A percentile compares a stretch with the other conserved stretches of the same genome.
Evolutionary conservation across 1,140 invertebrate species (phyloP).

Genomic region (Drosophila willistoni): DNA sequence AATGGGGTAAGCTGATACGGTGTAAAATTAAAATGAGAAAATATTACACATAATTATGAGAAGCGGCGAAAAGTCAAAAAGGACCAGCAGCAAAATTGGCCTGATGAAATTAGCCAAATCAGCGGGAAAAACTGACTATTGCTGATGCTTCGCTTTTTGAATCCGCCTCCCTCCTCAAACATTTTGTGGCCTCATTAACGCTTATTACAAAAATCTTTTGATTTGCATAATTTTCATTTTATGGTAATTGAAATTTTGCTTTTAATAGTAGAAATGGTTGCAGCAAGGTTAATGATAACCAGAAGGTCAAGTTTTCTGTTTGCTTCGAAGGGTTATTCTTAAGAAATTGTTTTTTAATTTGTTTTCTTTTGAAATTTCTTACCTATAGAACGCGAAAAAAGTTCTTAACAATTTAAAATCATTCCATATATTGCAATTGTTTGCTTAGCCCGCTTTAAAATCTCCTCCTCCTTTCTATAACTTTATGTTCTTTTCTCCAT

Average conservation of each 20-base stretch:
- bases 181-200: conserved; percentile 66
- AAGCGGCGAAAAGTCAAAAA: neutral
- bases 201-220: conserved; percentile 59
- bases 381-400: too few relatives aligned
- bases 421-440: too few relatives aligned
- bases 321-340: too few relatives aligned
- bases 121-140: conserved; percentile 42
- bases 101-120: conserved; percentile 64
- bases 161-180: conserved; percentile 6
- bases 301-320: neutral
- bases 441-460: too few relatives aligned
- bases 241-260: conserved; percentile 15
- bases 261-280: neutral
- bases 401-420: too few relatives aligned
- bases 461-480: neutral
- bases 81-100: conserved; percentile 52
- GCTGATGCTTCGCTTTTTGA: conserved; percentile 17
- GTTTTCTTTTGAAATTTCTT: too few relatives aligned
- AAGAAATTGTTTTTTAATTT: too few relatives aligned
- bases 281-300: conserved; percentile 3
- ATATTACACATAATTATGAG: conserved; percentile 57
- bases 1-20: neutral
- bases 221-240: conserved; percentile 59
- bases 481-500: neutral
- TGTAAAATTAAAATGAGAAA: conserved; percentile 21